Conservation (phyloP, 92 coral and sea anemone species). For the Porites cylindrica region DNA sequence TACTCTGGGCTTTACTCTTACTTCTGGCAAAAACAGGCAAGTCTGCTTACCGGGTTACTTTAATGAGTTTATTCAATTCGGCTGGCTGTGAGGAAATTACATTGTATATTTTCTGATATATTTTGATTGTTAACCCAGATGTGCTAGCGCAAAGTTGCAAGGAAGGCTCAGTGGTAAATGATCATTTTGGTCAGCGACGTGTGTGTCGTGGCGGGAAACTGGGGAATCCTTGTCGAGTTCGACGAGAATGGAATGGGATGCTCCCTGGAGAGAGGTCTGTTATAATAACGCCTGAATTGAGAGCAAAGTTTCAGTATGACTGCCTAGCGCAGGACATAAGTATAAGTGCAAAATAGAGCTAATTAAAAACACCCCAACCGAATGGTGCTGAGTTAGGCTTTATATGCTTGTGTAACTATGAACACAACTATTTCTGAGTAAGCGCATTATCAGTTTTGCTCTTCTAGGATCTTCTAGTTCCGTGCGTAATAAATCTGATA, state of each 20-base stretch:
- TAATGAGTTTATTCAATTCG: no score
- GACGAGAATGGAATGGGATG: slow-evolving; percentile 79
- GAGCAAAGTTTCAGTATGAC: no score
- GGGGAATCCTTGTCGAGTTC: slow-evolving; percentile 69
- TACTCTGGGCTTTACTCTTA: not conserved
- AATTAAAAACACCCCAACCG: no score
- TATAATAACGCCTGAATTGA: no score
- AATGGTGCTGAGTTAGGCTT: no score
- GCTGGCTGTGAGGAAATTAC: not conserved
- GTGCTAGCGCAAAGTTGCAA: slow-evolving; percentile 40
- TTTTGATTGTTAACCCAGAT: not conserved
- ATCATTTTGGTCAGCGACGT: slow-evolving; percentile 74
- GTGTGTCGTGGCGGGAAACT: slow-evolving; percentile 63
- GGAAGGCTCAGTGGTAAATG: slow-evolving; percentile 59
- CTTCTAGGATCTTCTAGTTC: no score
- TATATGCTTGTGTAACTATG: no score
- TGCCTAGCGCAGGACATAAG: no score
- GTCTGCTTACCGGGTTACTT: not conserved
- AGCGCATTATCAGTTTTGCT: no score
- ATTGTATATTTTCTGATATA: not conserved
- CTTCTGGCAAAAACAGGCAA: slow-evolving; percentile 21
- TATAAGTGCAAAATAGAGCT: no score
- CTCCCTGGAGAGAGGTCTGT: slow-evolving; percentile 66
- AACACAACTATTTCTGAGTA: no score
- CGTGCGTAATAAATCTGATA: no score